Conservation (phyloP, 2,113 vertebrate species). For the Campylomormyrus tamandua region DNA sequence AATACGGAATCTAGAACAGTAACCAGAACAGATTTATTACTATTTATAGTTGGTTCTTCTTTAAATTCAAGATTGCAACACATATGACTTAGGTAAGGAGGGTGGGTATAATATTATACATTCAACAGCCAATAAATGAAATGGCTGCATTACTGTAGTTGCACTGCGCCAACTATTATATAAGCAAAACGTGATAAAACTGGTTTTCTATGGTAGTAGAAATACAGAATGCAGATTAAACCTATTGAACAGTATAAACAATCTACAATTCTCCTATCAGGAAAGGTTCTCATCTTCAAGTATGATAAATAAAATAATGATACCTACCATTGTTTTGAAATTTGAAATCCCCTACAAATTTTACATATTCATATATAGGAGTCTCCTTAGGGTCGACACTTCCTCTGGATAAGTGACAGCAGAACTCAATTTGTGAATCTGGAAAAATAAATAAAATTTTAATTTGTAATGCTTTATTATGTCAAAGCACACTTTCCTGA, state of each 20-base stretch:
- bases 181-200: background rate
- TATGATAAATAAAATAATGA: background rate
- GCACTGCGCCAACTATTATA: background rate
- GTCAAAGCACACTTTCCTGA: background rate
- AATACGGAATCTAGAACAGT: background rate
- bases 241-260: background rate
- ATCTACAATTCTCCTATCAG: background rate
- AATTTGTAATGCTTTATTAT: no score
- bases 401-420: slow-evolving; percentile 84
- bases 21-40: background rate
- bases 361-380: slow-evolving; percentile 78
- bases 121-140: background rate
- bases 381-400: slow-evolving; percentile 60
- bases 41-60: background rate
- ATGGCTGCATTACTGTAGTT: background rate
- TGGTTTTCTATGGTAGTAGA: background rate
- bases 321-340: slow-evolving; percentile 78
- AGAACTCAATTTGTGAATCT: slow-evolving; percentile 81
- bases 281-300: background rate
- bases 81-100: background rate
- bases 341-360: slow-evolving; percentile 82
- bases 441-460: slow-evolving; percentile 32
- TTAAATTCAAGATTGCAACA: background rate
- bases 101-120: background rate
- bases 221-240: background rate